Base-by-base conservation (phyloP, 2,797 vertebrate genomes). In the Cuniculus paca region DNA sequence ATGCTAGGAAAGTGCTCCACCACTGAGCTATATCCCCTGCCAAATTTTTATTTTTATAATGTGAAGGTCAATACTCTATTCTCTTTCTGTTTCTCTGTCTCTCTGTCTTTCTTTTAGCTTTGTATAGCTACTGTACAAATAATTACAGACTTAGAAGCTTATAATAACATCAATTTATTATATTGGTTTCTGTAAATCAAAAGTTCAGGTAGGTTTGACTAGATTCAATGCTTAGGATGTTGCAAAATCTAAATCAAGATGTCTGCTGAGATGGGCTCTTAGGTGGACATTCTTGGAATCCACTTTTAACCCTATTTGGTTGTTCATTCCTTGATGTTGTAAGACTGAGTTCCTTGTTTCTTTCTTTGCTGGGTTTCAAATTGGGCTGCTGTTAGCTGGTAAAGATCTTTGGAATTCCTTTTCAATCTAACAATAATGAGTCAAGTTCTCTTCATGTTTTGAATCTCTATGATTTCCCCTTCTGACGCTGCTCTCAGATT, bases 31-130 rank as follows among this genome's bases (percentile, higher is more conserved):
- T 50, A 50, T 50, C 28, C 28, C 68, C 28, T 31, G 14, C 74
- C 79, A 68, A 60, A 79, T 65, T 82, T 93, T 84, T 93, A 50
- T 88, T 56, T 95, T 92, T 58, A 88, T 60, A 88, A 92, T 50
- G 6, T 92, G 42, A 95, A 95, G 61, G 22, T 50, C 86, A 88
- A 88, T 61, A 52, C 24, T 63, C 39, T 68, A 13, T 83, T 60
- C 58, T 28, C 56, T 58, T 20, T 58, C 56, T 26, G 6, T 26
- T 26, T 61, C 26, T 61, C 60, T 61, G 9, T 61, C 60, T 61
- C 10, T 61, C 56, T 56, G 16, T 54, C 5, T 20, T 26, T 61
- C 60, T 61, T 60, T 83, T 85, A 92, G 31, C 28, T 92, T 92
- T 92, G 42, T 56, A 58, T 50, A 52, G 20, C 45, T 94, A 5